Conservation (phyloP, 2,113 vertebrate species). For the Recurvirostra avosetta region DNA sequence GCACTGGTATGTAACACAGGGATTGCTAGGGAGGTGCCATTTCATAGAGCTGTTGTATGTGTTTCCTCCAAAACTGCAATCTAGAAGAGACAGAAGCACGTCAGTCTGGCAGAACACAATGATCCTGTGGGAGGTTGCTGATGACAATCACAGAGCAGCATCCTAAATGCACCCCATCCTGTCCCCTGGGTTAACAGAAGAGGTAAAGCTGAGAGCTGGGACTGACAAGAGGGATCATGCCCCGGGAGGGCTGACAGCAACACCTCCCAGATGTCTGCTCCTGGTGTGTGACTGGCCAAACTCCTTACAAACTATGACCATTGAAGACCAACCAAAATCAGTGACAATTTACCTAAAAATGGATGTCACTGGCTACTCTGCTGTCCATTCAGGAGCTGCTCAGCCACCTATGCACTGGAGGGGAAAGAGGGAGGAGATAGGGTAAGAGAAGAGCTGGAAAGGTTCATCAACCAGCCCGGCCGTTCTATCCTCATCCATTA, state of each 20-base stretch:
- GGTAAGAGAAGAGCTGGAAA: not conserved
- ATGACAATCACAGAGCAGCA: not conserved
- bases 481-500: not conserved
- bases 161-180: not conserved
- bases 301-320: not conserved
- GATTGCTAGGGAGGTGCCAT: constrained; percentile 83
- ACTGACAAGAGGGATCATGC: fast-evolving
- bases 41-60: constrained; percentile 89
- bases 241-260: not conserved
- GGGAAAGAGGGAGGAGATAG: not conserved
- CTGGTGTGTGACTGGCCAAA: not conserved
- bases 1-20: constrained; percentile 85
- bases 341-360: not conserved
- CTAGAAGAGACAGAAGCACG: constrained; percentile 57
- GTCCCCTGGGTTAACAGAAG: not conserved
- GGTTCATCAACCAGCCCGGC: not conserved
- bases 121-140: not conserved
- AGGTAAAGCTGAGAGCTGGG: not conserved
- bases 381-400: not conserved
- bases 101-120: not conserved
- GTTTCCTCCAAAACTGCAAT: constrained; percentile 85
- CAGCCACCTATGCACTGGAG: not conserved
- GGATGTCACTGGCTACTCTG: not conserved
- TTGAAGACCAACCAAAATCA: not conserved
- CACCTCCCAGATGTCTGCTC: not conserved